These are phyloP conservation scores for Drosophila navojoa DNA, from an alignment of 1,140 invertebrate species.

Conservation along the genomic window DNA sequence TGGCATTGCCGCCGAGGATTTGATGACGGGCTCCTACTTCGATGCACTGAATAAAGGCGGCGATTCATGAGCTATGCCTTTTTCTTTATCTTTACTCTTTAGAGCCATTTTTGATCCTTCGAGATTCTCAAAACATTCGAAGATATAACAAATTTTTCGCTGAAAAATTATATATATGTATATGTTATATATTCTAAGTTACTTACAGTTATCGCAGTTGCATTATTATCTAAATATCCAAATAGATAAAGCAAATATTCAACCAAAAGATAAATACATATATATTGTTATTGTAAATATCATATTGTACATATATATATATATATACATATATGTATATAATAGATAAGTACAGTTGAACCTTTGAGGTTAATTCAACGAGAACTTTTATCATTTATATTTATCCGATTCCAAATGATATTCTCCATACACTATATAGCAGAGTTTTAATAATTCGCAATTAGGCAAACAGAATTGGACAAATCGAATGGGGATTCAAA, in stretches of 20 bases:
- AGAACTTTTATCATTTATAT: no score
- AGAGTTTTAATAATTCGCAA: slow-evolving; percentile 8
- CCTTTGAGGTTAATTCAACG: no score
- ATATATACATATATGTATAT: not conserved
- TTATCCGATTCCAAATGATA: no score
- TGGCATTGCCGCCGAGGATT: slow-evolving; percentile 87
- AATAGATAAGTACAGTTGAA: no score
- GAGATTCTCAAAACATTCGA: no score
- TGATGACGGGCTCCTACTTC: slow-evolving; percentile 91
- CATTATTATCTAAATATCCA: not conserved
- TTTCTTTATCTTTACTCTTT: no score
- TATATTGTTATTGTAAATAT: not conserved
- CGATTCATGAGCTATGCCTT: not conserved
- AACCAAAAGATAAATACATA: slow-evolving; percentile 1
- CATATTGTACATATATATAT: not conserved
- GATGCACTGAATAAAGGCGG: slow-evolving; percentile 84
- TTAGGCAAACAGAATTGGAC: not conserved
- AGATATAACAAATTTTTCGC: no score
- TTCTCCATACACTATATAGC: not conserved
- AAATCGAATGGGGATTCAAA: slow-evolving; percentile 8
- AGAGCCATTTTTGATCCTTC: no score
- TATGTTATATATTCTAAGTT: no score
- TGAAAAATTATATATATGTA: no score
- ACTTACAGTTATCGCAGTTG: no score
- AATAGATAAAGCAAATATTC: not conserved